These are phyloP conservation scores for Antedon mediterranea DNA, from an alignment of 53 echinoderm and acorn worm species.

Conservation along the genomic window DNA sequence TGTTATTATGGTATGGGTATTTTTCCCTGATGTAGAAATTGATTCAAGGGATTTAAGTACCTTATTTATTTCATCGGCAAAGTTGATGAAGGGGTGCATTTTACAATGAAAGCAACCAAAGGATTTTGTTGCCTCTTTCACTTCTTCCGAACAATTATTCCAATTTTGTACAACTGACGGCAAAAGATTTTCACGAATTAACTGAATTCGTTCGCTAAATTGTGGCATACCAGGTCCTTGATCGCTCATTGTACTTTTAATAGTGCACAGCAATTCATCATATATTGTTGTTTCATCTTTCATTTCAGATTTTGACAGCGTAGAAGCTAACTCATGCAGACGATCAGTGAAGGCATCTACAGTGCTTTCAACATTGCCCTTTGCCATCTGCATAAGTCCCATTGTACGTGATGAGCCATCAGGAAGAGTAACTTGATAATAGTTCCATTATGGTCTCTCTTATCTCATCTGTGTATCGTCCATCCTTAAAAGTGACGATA, in stretches of 20 bases:
- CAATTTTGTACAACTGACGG: constrained; percentile 4
- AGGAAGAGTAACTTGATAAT: constrained; percentile 24
- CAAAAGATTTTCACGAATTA: not conserved
- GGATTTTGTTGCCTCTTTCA: not conserved
- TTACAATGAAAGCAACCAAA: constrained; percentile 23
- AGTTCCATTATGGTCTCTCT: constrained; percentile 26
- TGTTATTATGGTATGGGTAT: not conserved
- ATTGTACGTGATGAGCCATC: constrained; percentile 26
- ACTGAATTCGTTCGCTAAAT: constrained; percentile 1
- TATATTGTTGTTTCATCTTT: not conserved
- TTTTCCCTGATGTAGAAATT: not conserved
- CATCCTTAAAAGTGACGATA: not conserved
- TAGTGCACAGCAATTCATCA: not conserved
- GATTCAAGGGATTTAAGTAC: constrained; percentile 3
- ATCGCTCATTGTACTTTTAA: constrained; percentile 22
- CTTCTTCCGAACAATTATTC: constrained; percentile 8
- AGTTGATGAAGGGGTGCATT: constrained; percentile 23
- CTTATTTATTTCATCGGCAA: constrained; percentile 16
- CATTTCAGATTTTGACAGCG: not conserved
- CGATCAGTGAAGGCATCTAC: not conserved
- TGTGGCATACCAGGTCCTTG: constrained; percentile 19
- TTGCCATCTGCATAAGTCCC: constrained; percentile 5
- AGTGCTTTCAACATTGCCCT: not conserved
- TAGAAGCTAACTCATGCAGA: constrained; percentile 7
- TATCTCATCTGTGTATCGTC: constrained; percentile 9